Evolutionary conservation across 1,140 invertebrate species (phyloP), one percentile per base, ranked within the genome.

Genomic region (Ceratina australensis): DNA sequence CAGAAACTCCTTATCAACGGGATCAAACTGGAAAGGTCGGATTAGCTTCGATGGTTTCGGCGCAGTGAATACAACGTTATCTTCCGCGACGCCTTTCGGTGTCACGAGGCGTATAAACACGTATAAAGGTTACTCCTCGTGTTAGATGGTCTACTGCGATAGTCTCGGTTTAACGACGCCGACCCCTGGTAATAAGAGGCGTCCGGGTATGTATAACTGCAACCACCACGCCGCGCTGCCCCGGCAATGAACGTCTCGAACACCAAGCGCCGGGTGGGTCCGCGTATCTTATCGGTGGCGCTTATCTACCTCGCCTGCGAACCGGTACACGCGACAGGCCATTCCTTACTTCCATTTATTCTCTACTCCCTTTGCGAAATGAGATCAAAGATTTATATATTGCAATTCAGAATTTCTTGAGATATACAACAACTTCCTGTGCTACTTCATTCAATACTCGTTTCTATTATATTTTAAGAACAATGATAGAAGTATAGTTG

Each of bases 171-270:
- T 81, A 86, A 86, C 84, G 72, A 80, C 68, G 65, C 66, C 79
- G 75, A 81, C 69, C 61, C 57, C 61, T 42, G 67, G 74, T 84
- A 87, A 87, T 86, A 87, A 84, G 74, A 63, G 80, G 73, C 66
- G 80, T 67, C 67, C 18, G 64, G 42, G 71, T 74, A 79, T 54
- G n/a, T n/a, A 50, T 68, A 68, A 82, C 69, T 76, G 42, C 72
- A 50, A 24, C 28, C 52, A 59, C 18, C 54, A 33, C 33, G 33
- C 33, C 10, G 33, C 33, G 33, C 33, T 42, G 33, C 33, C 10
- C 33, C 33, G 33, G 24, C 63, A 24, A 75, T 65, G n/a, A 49
- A 77, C 49, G 52, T 60, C 66, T 64, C 59, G 20, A 79, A 69
- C 33, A 7, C 20, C 20, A 24, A 10, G n/a, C 22, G 56, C 20